phyloP scores from a whole-genome alignment of 53 echinoderm and acorn worm species.

The Paracentrotus lividus region DNA sequence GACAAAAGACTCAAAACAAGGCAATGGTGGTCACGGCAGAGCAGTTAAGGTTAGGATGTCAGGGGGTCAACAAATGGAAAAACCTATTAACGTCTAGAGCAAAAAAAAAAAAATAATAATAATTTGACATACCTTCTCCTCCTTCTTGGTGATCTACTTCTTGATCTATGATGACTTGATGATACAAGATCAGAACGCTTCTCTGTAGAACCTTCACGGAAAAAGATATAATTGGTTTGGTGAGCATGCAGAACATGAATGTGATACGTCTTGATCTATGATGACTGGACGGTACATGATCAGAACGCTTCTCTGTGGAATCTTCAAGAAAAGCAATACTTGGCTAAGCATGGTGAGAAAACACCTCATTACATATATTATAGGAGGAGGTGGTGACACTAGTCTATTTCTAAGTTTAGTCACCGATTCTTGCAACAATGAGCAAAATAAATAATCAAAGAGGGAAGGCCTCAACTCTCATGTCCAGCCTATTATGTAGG shows the following conservation, averaged over 20 bases:
- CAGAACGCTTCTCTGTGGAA: background rate
- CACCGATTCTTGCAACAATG: too few relatives aligned
- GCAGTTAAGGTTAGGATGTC: too few relatives aligned
- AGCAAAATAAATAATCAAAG: too few relatives aligned
- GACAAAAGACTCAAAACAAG: too few relatives aligned
- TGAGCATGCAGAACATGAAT: background rate
- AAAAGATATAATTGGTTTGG: background rate
- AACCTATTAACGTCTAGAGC: too few relatives aligned
- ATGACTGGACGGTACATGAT: conserved; percentile 26
- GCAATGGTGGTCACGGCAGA: too few relatives aligned
- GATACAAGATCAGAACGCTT: conserved; percentile 29
- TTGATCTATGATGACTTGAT: conserved; percentile 40
- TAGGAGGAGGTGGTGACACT: too few relatives aligned
- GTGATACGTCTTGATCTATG: conserved; percentile 21
- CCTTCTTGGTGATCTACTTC: conserved; percentile 46
- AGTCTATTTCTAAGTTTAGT: too few relatives aligned
- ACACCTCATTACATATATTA: too few relatives aligned
- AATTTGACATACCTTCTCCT: conserved; percentile 23
- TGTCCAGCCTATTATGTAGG: too few relatives aligned
- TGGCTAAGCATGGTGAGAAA: background rate
- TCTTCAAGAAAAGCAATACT: background rate
- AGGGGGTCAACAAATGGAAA: too few relatives aligned
- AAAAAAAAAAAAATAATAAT: background rate
- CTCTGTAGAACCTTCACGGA: background rate
- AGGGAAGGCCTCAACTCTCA: too few relatives aligned